Conservation (phyloP, 1,140 invertebrate genomes). For the Zaprionus taronus region DNA sequence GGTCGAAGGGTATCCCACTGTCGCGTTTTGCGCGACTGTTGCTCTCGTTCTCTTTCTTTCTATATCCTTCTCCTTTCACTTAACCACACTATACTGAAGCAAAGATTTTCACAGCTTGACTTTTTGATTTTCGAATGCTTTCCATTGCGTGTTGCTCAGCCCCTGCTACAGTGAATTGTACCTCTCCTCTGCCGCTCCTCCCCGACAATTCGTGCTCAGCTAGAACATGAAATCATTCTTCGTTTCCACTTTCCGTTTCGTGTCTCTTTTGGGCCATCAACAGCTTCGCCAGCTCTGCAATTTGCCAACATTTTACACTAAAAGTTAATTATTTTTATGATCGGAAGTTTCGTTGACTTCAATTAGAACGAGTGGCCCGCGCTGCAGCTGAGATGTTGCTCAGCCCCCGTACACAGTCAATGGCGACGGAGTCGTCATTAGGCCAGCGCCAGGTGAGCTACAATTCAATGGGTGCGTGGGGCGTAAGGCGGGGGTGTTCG, state of each 20-base stretch:
- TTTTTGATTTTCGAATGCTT: not conserved
- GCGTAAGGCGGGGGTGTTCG: not conserved
- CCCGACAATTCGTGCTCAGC: not conserved
- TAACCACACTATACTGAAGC: not conserved
- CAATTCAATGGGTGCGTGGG: not conserved
- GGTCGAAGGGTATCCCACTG: too few relatives aligned
- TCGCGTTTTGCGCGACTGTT: too few relatives aligned
- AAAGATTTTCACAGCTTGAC: not conserved
- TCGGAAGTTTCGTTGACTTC: conserved; percentile 74
- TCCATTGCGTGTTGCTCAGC: not conserved
- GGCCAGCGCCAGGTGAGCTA: conserved; percentile 32
- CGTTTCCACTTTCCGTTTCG: conserved; percentile 14
- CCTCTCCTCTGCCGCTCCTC: not conserved
- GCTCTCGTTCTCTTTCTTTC: too few relatives aligned
- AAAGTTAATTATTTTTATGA: conserved; percentile 71
- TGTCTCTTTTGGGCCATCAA: conserved; percentile 5
- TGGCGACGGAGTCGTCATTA: conserved; percentile 31
- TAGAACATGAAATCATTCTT: conserved; percentile 20
- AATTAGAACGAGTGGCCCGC: conserved; percentile 57
- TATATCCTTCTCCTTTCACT: not conserved
- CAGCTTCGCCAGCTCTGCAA: not conserved
- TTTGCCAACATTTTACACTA: conserved; percentile 45
- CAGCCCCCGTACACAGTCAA: not conserved
- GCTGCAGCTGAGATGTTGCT: not conserved
- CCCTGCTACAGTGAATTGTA: not conserved